Evolutionary conservation across 2,888 invertebrate genomes (phyloP).

Genomic region (Leucophora obtusa): DNA sequence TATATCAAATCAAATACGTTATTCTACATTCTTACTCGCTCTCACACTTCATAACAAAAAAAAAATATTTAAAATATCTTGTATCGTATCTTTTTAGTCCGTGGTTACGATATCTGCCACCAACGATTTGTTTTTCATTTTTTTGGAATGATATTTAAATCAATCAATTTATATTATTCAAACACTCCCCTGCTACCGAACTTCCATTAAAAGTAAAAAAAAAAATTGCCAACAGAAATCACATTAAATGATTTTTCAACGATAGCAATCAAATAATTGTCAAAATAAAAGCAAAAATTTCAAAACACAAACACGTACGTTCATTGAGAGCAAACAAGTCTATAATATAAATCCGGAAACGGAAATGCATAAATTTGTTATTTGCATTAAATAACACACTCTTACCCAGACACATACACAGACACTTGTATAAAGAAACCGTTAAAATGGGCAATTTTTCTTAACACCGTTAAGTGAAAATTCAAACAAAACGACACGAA

Average conservation of each 20-base stretch:
- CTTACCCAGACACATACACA: neutral
- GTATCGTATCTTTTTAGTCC: too few species aligned
- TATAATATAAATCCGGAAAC: slow-evolving; percentile 61
- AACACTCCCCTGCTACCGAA: neutral
- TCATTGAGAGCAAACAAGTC: slow-evolving; percentile 35
- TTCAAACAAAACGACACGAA: slow-evolving; percentile 52
- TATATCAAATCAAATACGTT: too few species aligned
- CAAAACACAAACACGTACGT: slow-evolving; percentile 54
- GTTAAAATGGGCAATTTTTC: slow-evolving; percentile 45
- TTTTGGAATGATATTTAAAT: too few species aligned
- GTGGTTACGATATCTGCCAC: too few species aligned
- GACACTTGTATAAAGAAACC: slow-evolving; percentile 28
- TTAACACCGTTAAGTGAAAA: slow-evolving; percentile 28
- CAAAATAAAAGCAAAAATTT: slow-evolving; percentile 57
- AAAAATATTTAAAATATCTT: too few species aligned
- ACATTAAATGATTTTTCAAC: slow-evolving; percentile 36
- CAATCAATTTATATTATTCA: too few species aligned
- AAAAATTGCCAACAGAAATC: slow-evolving; percentile 13
- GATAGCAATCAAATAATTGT: slow-evolving; percentile 59
- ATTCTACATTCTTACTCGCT: too few species aligned
- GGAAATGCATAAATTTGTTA: slow-evolving; percentile 72
- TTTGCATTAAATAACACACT: slow-evolving; percentile 69
- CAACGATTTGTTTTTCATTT: too few species aligned
- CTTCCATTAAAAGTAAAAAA: neutral
- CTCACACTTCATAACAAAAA: too few species aligned